Base-by-base conservation (phyloP, 2,888 invertebrate genomes). In the Drosophila vallismaia region DNA sequence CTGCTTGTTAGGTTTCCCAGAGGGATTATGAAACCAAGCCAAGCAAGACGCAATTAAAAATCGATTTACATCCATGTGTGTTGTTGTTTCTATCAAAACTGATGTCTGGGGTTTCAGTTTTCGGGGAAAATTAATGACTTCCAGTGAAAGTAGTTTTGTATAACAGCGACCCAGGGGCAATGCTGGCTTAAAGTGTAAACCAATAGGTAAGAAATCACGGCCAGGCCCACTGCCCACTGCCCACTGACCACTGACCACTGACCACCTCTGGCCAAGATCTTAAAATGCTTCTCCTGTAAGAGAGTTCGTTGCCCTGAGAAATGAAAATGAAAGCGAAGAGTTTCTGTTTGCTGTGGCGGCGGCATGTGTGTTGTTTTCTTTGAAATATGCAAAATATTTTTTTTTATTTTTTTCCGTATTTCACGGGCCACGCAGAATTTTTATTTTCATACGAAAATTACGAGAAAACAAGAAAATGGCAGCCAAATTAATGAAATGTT, bases 261-360 rank as follows among this genome's bases (percentile, higher is more conserved):
- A 1, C 19, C 19, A 49, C 48, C 49, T 44, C 40, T 26, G 59
- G n/a, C 48, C 57, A 31, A 45, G 55, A 68, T 54, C 77, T 59
- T 81, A 81, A 86, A 84, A 76, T 50, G 50, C 66, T 62, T 76
- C 48, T 64, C 44, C n/a, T 8, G 40, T 24, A 53, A 51, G 63
- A 19, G 75, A 67, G 87, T 79, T 84, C 85, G 82, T 74, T 77
- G 78, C 62, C 80, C 75, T 42, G 29, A n/a, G 33, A 62, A 71
- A 58, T 72, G 75, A 85, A 84, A 83, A 86, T 66, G 85, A 83
- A 83, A 83, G 83, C 85, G 76, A 60, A 56, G 49, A 57, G 73
- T 67, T 58, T 57, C 44, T 58, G 19, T 50, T 69, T 33, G 49
- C 56, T 63, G 48, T 56, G 67, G 42, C 42, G 51, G 53, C 46